Conservation (phyloP, 2,888 invertebrate genomes). For the Pyrochroa serraticornis region DNA sequence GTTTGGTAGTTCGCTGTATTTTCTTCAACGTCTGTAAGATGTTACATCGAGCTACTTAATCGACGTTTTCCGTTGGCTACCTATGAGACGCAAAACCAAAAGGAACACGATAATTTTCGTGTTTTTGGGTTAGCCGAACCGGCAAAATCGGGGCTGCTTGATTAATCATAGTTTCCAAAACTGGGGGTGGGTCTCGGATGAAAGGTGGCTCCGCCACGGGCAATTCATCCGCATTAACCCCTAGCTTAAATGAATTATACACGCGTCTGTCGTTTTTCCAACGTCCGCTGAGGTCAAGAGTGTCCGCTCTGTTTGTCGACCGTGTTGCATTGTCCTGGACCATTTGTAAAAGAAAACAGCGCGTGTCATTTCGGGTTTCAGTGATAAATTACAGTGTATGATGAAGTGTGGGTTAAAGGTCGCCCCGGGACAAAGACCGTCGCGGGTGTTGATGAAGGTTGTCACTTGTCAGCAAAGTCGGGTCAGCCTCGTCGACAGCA, state of each 20-base stretch:
- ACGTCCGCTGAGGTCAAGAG: constrained; percentile 13
- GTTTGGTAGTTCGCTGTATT: too few relatives aligned
- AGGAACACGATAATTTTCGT: too few relatives aligned
- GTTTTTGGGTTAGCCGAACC: neutral
- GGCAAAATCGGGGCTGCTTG: neutral
- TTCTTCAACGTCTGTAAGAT: too few relatives aligned
- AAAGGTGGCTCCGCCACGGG: constrained; percentile 17
- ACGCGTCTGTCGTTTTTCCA: constrained; percentile 11
- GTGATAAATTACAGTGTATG: constrained; percentile 44
- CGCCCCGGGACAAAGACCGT: constrained; percentile 42
- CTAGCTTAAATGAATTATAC: constrained; percentile 20
- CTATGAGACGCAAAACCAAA: too few relatives aligned
- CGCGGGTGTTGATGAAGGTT: constrained; percentile 45
- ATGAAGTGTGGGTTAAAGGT: constrained; percentile 44
- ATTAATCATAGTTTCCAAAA: too few relatives aligned
- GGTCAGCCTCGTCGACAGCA: constrained; percentile 24
- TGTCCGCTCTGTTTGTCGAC: neutral
- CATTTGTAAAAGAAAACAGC: constrained; percentile 38
- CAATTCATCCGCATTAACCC: constrained; percentile 27
- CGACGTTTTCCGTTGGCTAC: too few relatives aligned
- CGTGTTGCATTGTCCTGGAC: constrained; percentile 21
- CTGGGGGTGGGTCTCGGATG: constrained; percentile 4
- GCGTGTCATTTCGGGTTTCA: constrained; percentile 36
- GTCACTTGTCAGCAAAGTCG: constrained; percentile 45
- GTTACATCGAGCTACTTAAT: too few relatives aligned